Conservation (phyloP, 2,113 vertebrate species). For the Notothenia coriiceps region DNA sequence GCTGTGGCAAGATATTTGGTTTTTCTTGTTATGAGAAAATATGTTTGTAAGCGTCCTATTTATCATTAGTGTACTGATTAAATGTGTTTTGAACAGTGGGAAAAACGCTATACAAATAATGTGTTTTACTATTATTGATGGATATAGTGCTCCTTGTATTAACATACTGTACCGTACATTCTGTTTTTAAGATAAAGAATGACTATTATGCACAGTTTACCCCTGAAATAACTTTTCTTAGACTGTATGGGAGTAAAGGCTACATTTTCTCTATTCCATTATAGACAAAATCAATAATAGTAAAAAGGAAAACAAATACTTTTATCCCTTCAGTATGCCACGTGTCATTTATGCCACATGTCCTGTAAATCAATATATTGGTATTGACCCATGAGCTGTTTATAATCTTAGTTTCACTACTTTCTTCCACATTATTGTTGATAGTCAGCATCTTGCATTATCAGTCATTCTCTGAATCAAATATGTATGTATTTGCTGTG, state of each 20-base stretch:
- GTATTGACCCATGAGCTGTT: not conserved
- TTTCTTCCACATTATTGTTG: not conserved
- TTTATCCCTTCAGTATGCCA: not conserved
- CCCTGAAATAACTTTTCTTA: conserved; percentile 12
- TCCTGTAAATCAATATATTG: conserved; percentile 41
- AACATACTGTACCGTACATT: too few species aligned
- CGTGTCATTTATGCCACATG: conserved; percentile 22
- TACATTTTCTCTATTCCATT: not conserved
- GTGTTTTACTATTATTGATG: too few species aligned
- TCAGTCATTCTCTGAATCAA: not conserved
- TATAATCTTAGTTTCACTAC: not conserved
- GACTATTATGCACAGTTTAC: not conserved
- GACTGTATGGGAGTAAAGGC: not conserved
- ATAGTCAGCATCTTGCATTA: not conserved
- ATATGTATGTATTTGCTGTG: not conserved
- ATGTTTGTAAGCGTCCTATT: too few species aligned
- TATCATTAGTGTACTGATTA: too few species aligned
- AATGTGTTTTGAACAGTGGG: too few species aligned
- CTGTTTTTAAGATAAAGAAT: not conserved
- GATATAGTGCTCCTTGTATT: too few species aligned
- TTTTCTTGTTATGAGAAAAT: too few species aligned
- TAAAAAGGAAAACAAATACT: conserved; percentile 8
- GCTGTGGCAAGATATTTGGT: too few species aligned
- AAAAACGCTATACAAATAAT: too few species aligned
- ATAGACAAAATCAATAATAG: conserved; percentile 8